These are phyloP conservation scores for Coturnix japonica DNA, from an alignment of 2,113 vertebrate species.

Conservation along the genomic window DNA sequence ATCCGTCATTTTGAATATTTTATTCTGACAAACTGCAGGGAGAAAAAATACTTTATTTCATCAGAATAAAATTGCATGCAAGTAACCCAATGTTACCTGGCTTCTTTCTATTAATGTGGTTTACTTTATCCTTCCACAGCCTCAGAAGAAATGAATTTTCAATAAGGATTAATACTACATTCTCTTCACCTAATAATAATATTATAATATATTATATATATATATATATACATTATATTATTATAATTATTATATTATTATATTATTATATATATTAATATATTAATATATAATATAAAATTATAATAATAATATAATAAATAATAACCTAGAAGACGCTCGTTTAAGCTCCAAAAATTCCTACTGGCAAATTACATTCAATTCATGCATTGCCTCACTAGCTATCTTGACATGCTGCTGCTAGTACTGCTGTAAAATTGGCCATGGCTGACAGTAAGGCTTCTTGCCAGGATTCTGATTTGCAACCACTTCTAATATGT, in stretches of 20 bases:
- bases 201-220: too few relatives aligned
- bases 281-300: too few relatives aligned
- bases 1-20: neutral
- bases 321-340: constrained; percentile 59
- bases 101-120: constrained; percentile 25
- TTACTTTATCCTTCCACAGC: constrained; percentile 27
- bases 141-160: constrained; percentile 57
- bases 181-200: constrained; percentile 56
- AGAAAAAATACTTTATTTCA: constrained; percentile 7
- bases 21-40: constrained; percentile 29
- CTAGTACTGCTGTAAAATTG: constrained; percentile 24
- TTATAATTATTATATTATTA: too few relatives aligned
- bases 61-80: neutral
- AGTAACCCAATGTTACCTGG: neutral
- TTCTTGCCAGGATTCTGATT: neutral
- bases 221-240: too few relatives aligned
- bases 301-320: too few relatives aligned
- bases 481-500: too few relatives aligned
- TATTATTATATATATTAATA: too few relatives aligned
- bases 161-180: constrained; percentile 65
- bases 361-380: constrained; percentile 48
- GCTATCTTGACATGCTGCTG: neutral
- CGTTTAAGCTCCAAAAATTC: constrained; percentile 58
- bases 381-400: constrained; percentile 25
- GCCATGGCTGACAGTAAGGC: neutral